These are phyloP conservation scores for Callocephalon fimbriatum DNA, from an alignment of 2,113 vertebrate genomes.

Conservation along the genomic window DNA sequence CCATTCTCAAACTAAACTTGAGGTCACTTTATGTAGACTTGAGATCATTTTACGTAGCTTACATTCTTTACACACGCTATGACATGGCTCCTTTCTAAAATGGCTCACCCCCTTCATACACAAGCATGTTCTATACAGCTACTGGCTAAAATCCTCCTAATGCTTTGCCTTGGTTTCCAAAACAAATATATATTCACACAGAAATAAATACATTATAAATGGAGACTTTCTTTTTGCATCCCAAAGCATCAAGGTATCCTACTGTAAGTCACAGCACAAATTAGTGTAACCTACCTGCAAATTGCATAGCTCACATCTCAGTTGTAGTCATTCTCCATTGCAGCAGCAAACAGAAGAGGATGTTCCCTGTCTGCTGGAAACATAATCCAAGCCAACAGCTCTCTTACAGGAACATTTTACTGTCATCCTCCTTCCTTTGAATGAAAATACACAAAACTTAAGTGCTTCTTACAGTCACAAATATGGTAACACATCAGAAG, in stretches of 20 bases:
- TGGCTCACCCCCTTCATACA: neutral
- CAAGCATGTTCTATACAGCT: neutral
- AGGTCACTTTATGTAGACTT: neutral
- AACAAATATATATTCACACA: neutral
- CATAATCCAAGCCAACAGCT: neutral
- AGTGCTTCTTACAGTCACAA: neutral
- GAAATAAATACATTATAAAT: neutral
- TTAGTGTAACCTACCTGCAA: neutral
- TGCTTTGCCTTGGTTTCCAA: neutral
- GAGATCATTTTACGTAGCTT: neutral
- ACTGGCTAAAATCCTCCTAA: neutral
- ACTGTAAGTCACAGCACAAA: neutral
- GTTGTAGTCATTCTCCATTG: neutral
- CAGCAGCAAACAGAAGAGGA: neutral
- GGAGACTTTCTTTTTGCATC: neutral
- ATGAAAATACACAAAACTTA: neutral
- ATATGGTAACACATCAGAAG: neutral
- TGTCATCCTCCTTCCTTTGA: neutral
- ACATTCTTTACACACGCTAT: neutral
- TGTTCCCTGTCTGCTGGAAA: neutral
- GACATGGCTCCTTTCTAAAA: neutral
- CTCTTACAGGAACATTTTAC: neutral
- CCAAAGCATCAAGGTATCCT: neutral
- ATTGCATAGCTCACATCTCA: accelerated
- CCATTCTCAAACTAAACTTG: neutral